phyloP scores from a whole-genome alignment of 2,113 vertebrate species.

The Thermophis baileyi region DNA sequence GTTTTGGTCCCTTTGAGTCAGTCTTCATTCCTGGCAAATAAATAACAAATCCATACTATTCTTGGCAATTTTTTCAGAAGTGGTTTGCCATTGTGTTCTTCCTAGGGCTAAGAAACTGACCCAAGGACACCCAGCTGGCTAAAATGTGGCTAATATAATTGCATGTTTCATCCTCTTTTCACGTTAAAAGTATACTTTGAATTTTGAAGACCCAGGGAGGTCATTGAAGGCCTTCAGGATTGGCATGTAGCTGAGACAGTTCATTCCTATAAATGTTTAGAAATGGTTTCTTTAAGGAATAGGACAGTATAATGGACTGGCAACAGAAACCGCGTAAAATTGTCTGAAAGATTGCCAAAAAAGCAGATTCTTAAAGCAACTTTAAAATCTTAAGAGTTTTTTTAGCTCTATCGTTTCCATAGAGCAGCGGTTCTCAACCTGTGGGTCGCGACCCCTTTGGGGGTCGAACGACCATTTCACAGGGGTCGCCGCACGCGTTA shows the following conservation, averaged over 20 bases:
- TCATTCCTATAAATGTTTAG: background rate
- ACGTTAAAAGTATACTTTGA: background rate
- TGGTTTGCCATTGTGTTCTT: background rate
- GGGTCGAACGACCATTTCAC: too few relatives aligned
- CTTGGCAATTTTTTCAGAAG: background rate
- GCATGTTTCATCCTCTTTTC: background rate
- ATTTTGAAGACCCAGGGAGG: background rate
- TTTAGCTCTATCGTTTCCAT: background rate
- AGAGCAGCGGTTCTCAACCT: too few relatives aligned
- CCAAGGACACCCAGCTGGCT: background rate
- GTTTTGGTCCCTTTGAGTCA: background rate
- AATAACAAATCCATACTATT: background rate
- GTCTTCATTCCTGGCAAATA: background rate
- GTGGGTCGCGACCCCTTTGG: too few relatives aligned
- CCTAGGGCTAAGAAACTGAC: background rate
- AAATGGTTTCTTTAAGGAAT: background rate
- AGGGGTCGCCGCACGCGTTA: too few relatives aligned
- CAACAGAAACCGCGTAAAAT: background rate
- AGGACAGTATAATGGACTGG: background rate
- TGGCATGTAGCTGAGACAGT: background rate
- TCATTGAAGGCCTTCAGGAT: background rate
- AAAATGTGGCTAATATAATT: background rate
- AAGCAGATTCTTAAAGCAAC: background rate
- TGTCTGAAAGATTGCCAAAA: background rate
- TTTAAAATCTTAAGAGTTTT: background rate